These are phyloP conservation scores for Polydrusus pterygomalis DNA, from an alignment of 2,888 invertebrate genomes.

Conservation along the genomic window DNA sequence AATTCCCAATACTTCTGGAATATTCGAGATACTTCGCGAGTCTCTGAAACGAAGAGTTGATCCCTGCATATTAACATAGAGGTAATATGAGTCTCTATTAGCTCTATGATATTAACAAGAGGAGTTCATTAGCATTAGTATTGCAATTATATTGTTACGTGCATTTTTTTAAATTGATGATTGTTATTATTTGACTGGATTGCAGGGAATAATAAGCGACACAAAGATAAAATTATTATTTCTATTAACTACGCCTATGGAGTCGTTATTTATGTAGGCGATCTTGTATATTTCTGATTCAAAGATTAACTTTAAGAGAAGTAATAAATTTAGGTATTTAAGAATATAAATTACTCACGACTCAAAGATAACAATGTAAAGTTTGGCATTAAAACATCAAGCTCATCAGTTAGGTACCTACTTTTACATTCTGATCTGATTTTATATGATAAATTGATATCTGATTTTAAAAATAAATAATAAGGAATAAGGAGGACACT, in stretches of 20 bases:
- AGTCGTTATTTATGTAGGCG: slow-evolving; percentile 39
- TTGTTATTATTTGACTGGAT: too few relatives aligned
- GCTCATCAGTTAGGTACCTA: slow-evolving; percentile 34
- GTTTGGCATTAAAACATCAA: slow-evolving; percentile 26
- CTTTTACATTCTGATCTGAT: slow-evolving; percentile 28
- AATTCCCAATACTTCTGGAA: too few relatives aligned
- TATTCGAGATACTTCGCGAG: too few relatives aligned
- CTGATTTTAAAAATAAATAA: slow-evolving; percentile 14
- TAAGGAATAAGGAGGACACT: too few relatives aligned
- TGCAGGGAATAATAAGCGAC: background rate
- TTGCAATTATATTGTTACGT: too few relatives aligned
- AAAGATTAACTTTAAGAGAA: slow-evolving; percentile 25
- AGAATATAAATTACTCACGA: slow-evolving; percentile 33
- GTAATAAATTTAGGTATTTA: slow-evolving; percentile 36
- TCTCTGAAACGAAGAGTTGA: too few relatives aligned
- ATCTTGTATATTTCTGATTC: slow-evolving; percentile 24
- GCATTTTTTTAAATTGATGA: too few relatives aligned
- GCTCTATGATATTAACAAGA: too few relatives aligned
- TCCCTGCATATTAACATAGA: too few relatives aligned
- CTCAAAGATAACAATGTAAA: slow-evolving; percentile 32
- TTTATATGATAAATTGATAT: slow-evolving; percentile 24
- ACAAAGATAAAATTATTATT: background rate
- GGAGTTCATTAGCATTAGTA: too few relatives aligned
- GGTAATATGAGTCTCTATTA: too few relatives aligned
- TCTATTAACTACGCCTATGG: slow-evolving; percentile 6